phyloP scores from a whole-genome alignment of 2,797 vertebrate species.

The Pipistrellus pipistrellus region DNA sequence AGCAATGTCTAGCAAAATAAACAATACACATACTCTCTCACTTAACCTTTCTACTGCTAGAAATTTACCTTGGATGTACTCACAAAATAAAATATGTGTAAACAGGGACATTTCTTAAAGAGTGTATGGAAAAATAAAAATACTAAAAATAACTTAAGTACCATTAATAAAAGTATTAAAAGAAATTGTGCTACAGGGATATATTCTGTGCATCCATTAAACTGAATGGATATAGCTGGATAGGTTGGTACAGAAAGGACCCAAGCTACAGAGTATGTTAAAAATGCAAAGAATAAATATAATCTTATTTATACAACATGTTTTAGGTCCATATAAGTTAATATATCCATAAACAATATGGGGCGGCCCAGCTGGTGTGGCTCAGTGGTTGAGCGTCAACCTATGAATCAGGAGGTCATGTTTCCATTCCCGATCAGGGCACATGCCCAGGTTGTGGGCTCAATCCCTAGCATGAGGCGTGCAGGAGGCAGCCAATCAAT shows the following conservation, averaged over 20 bases:
- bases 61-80: not conserved
- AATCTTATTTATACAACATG: not conserved
- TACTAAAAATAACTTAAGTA: conserved; percentile 24
- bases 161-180: conserved; percentile 15
- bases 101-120: not conserved
- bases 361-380: not conserved
- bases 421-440: too few species aligned
- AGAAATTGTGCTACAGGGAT: not conserved
- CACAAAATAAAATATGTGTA: not conserved
- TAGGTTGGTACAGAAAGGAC: not conserved
- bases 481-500: too few species aligned
- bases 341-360: not conserved
- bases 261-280: not conserved
- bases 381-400: too few species aligned
- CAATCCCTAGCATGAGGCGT: too few species aligned
- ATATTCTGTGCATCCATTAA: not conserved
- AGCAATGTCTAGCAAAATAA: conserved; percentile 2
- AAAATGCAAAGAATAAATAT: not conserved
- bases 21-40: conserved; percentile 26
- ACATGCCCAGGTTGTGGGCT: too few species aligned
- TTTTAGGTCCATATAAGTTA: not conserved
- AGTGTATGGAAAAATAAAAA: not conserved
- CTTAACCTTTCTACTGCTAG: not conserved
- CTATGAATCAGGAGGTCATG: too few species aligned
- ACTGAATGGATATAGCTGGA: not conserved